phyloP scores from a whole-genome alignment of 2,113 vertebrate species.

The Ailuropoda melanoleuca region DNA sequence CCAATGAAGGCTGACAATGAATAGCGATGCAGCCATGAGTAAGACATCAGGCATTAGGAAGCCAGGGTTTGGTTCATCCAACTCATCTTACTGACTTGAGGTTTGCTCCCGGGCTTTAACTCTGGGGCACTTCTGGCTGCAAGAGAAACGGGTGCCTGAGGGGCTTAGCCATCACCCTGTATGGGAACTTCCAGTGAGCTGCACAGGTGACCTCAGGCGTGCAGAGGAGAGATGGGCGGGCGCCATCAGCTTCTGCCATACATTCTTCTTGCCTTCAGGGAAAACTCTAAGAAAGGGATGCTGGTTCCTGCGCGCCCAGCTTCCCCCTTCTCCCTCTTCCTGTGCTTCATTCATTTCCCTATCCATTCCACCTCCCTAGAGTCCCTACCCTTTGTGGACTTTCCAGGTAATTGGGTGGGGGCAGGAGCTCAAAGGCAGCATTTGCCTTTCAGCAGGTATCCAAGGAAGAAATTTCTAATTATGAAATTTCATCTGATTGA shows the following conservation, averaged over 20 bases:
- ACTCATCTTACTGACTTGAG: neutral
- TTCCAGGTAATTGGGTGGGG: neutral
- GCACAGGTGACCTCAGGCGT: neutral
- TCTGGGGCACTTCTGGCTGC: neutral
- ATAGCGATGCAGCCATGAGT: neutral
- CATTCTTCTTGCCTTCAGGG: neutral
- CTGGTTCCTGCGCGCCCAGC: neutral
- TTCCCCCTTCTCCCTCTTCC: neutral
- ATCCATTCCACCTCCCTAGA: neutral
- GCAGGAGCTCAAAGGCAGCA: neutral
- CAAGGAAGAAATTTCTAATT: neutral
- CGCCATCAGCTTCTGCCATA: neutral
- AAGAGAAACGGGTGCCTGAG: neutral
- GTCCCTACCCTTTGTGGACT: too few species aligned
- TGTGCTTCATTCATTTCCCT: neutral
- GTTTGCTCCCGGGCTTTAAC: neutral
- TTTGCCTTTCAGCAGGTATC: neutral
- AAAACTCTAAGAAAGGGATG: neutral
- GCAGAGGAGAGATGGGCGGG: neutral
- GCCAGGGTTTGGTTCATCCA: neutral
- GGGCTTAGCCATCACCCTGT: neutral
- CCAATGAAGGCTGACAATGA: slow-evolving; percentile 15
- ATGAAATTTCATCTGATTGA: neutral
- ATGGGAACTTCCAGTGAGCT: neutral
- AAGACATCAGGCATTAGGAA: neutral